phyloP scores from a whole-genome alignment of 2,113 vertebrate species.

The Rhagologus leucostigma region DNA sequence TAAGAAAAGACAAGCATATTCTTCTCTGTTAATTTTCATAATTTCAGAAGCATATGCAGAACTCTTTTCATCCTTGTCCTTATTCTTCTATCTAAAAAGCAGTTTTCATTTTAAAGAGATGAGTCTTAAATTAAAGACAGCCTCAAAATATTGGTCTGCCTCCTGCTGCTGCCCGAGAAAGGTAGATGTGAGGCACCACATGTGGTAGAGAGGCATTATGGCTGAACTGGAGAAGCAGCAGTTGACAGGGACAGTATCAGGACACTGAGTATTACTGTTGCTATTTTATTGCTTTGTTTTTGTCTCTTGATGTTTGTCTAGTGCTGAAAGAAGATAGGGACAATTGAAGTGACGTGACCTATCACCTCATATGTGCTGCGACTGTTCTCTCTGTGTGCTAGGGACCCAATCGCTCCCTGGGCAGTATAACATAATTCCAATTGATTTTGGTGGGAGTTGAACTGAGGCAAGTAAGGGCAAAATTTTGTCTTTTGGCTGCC shows the following conservation, averaged over 20 bases:
- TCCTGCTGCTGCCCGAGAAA: conserved; percentile 40
- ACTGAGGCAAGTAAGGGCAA: conserved; percentile 38
- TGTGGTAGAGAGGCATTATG: conserved; percentile 13
- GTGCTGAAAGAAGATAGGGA: conserved; percentile 13
- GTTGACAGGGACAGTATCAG: not conserved
- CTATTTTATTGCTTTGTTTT: conserved; percentile 29
- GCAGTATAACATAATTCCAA: conserved; percentile 11
- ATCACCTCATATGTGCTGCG: conserved; percentile 5
- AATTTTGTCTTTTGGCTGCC: conserved; percentile 24
- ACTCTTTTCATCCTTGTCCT: not conserved
- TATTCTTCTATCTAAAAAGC: not conserved
- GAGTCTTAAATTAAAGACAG: not conserved
- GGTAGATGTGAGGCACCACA: conserved; percentile 1
- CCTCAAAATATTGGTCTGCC: not conserved
- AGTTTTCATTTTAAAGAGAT: not conserved
- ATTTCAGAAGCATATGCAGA: not conserved
- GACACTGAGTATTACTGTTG: not conserved
- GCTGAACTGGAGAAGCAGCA: not conserved
- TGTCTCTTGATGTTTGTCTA: conserved; percentile 39
- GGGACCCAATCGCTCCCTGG: not conserved
- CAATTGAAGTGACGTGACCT: conserved; percentile 45
- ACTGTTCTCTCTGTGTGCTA: not conserved
- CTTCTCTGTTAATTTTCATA: not conserved
- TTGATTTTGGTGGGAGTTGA: conserved; percentile 27
- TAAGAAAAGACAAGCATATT: not conserved